Base-by-base conservation (phyloP, 2,797 vertebrate genomes). In the Anisognathus igniventris region DNA sequence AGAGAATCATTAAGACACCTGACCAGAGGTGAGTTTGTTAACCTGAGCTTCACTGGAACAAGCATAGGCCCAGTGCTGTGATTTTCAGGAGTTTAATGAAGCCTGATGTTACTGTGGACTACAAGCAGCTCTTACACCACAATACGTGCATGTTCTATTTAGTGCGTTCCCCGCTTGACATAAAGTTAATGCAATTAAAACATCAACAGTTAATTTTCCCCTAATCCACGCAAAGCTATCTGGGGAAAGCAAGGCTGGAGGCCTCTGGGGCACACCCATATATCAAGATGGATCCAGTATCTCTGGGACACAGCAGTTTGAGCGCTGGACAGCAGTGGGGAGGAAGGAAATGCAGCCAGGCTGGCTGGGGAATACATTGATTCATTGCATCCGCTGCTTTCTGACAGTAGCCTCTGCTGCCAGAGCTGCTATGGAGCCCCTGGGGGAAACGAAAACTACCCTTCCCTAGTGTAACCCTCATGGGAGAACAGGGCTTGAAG, bases 401-500 rank as follows among this genome's bases (percentile, higher is more conserved):
- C 80, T 58, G 47, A 96, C 95, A 97, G 96, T 15, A 92, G 86
- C 37, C 74, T 83, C 95, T 74, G 77, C 95, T 96, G 94, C 88
- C 77, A 54, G 65, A 92, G 74, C 79, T 93, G 84, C 91, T 76
- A 1, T 3, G 67, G 67, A 96, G 86, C 70, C 96, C 78, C 95
- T 14, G 50, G 66, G 80, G 96, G 75, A 86, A 82, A 89, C 6
- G 33, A 61, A 45, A 96, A 54, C 88, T 92, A 74, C 94, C 94
- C 92, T 96, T 95, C 83, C 61, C 85, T 35, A 56, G 77, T 54
- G 70, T 7, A 97, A 64, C 54, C 66, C 96, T 79, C 92, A 3
- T 31, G 96, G 89, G 95, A 94, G 57, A 96, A 23, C 80, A 79
- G 92, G 73, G 62, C 88, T 95, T 92, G 92, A 96, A 97, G 96